Conservation (phyloP, 2,888 invertebrate species). For the Itoplectis maculator region DNA sequence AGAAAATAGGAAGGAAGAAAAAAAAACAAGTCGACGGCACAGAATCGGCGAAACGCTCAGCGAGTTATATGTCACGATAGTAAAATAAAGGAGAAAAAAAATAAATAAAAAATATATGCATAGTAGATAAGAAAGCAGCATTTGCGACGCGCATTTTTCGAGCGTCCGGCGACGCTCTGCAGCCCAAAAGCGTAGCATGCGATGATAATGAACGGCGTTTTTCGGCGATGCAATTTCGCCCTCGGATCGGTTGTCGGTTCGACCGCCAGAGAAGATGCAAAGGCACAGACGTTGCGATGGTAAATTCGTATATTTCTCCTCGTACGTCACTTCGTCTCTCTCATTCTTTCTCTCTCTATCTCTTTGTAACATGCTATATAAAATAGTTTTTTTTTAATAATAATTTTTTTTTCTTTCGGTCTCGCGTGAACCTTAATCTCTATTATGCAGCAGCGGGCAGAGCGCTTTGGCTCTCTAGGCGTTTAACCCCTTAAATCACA, state of each 20-base stretch:
- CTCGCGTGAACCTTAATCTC: constrained; percentile 44
- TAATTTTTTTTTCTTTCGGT: background rate
- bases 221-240: background rate
- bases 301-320: constrained; percentile 50
- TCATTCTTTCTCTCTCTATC: constrained; percentile 35
- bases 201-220: constrained; percentile 67
- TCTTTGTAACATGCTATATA: constrained; percentile 66
- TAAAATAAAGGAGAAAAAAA: constrained; percentile 14
- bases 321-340: too few species aligned
- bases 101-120: too few species aligned
- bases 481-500: too few species aligned
- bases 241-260: too few species aligned
- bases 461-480: constrained; percentile 11
- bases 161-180: constrained; percentile 66
- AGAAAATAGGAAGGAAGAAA: background rate
- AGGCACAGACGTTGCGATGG: constrained; percentile 47
- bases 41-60: constrained; percentile 47
- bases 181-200: constrained; percentile 78
- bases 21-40: constrained; percentile 25
- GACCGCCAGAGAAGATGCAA: constrained; percentile 25
- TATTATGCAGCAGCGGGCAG: constrained; percentile 13
- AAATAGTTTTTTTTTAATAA: constrained; percentile 65
- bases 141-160: constrained; percentile 32
- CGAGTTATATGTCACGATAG: constrained; percentile 13
- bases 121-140: constrained; percentile 52